A percentile compares a stretch with the other conserved stretches of the same genome.
Evolutionary conservation across 2,888 invertebrate species (phyloP).

Genomic region (Apomyelois bistriatella): DNA sequence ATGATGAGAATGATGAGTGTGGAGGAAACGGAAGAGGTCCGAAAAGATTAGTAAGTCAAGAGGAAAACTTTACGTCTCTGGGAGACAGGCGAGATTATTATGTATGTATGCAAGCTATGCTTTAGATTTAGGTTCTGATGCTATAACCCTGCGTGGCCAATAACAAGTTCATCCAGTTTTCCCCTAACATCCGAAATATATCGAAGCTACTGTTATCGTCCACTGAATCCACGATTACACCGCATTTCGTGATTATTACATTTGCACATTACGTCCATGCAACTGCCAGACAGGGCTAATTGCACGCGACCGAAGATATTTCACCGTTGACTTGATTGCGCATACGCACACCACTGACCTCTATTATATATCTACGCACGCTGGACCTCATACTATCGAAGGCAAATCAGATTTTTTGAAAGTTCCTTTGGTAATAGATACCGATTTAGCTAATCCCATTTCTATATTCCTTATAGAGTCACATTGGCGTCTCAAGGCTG

Average conservation of each 20-base stretch:
- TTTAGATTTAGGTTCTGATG: too few relatives aligned
- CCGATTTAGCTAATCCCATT: too few relatives aligned
- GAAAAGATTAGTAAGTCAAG: too few relatives aligned
- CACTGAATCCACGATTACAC: background rate
- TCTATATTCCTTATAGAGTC: too few relatives aligned
- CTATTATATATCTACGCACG: background rate
- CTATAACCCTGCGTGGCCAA: too few relatives aligned
- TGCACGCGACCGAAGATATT: slow-evolving; percentile 12
- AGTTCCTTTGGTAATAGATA: too few relatives aligned
- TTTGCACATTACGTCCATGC: slow-evolving; percentile 2
- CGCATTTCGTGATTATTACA: slow-evolving; percentile 3
- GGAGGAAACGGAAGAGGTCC: too few relatives aligned
- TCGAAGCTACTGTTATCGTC: background rate
- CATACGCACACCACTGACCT: background rate
- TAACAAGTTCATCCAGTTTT: background rate
- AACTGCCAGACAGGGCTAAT: background rate
- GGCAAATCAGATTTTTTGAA: background rate
- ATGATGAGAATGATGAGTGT: too few relatives aligned
- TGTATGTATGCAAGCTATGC: too few relatives aligned
- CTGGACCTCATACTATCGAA: background rate
- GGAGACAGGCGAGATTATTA: too few relatives aligned
- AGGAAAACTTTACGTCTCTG: too few relatives aligned
- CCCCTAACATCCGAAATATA: background rate
- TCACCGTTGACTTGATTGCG: slow-evolving; percentile 2
- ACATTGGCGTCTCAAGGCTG: too few relatives aligned